phyloP scores from a whole-genome alignment of 1,140 invertebrate genomes.

The Polypedilum vanderplanki region DNA sequence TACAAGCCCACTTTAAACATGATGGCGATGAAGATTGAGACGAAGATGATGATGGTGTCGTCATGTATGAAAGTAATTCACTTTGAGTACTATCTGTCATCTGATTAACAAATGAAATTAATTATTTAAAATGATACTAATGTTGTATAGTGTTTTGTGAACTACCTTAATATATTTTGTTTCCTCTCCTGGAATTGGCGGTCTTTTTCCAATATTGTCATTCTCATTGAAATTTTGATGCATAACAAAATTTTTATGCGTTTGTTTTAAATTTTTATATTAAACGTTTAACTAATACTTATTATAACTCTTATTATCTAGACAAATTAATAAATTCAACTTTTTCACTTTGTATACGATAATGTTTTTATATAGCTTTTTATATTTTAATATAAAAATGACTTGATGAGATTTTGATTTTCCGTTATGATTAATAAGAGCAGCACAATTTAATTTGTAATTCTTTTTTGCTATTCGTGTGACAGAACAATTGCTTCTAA shows the following conservation, averaged over 20 bases:
- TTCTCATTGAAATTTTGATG: conserved; percentile 44
- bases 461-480: too few relatives aligned
- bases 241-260: background rate
- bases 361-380: too few relatives aligned
- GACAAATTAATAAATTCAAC: too few relatives aligned
- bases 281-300: background rate
- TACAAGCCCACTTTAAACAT: conserved; percentile 79
- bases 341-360: too few relatives aligned
- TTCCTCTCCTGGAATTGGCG: conserved; percentile 45
- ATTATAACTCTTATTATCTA: too few relatives aligned
- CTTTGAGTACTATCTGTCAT: conserved; percentile 43
- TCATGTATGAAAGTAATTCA: background rate
- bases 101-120: conserved; percentile 32
- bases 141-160: background rate
- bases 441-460: too few relatives aligned
- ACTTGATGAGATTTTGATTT: too few relatives aligned
- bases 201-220: conserved; percentile 45
- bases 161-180: conserved; percentile 40
- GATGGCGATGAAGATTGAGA: conserved; percentile 59
- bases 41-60: conserved; percentile 44
- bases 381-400: too few relatives aligned
- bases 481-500: too few relatives aligned
- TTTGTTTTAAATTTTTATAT: background rate
- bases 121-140: background rate
- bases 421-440: too few relatives aligned